A percentile compares a stretch with the other conserved stretches of the same genome.
These are phyloP conservation scores for Minunthozetes semirufus DNA, from an alignment of 2,888 invertebrate genomes.

Conservation along the genomic window DNA sequence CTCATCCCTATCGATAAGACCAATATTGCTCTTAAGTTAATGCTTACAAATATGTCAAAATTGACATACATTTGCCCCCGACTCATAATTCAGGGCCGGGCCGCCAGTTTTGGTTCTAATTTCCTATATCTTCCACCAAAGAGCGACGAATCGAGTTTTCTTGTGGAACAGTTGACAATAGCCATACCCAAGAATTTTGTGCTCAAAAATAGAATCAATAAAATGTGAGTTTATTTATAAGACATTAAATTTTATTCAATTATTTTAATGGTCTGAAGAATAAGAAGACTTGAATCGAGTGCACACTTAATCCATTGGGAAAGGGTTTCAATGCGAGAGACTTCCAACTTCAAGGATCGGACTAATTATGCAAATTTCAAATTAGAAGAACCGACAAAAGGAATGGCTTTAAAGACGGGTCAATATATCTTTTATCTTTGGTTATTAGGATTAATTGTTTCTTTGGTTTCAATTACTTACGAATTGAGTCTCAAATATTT, in stretches of 20 bases:
- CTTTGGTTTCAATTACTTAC: neutral
- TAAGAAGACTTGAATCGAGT: constrained; percentile 5
- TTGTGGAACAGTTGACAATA: constrained; percentile 19
- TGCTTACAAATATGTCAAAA: constrained; percentile 1
- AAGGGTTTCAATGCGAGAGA: neutral
- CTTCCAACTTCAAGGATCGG: neutral
- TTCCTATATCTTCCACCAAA: neutral
- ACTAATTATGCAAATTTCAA: neutral
- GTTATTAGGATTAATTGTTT: neutral
- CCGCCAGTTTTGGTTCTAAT: neutral
- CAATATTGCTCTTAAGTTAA: neutral
- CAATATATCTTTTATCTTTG: neutral
- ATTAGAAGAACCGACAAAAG: neutral
- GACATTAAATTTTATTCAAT: neutral
- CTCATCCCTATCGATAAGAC: neutral
- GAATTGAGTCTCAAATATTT: neutral
- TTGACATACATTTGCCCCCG: constrained; percentile 9
- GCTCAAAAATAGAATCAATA: neutral
- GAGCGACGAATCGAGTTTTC: neutral
- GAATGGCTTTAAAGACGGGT: neutral
- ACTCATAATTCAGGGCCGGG: neutral
- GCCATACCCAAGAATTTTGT: neutral
- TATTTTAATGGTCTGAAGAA: neutral
- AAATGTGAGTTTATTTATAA: neutral
- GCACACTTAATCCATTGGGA: constrained; percentile 16